Percentiles rank a stretch among this genome's conserved stretches.
phyloP scores from a whole-genome alignment of 2,888 invertebrate genomes.

The Drosophila planitibia region DNA sequence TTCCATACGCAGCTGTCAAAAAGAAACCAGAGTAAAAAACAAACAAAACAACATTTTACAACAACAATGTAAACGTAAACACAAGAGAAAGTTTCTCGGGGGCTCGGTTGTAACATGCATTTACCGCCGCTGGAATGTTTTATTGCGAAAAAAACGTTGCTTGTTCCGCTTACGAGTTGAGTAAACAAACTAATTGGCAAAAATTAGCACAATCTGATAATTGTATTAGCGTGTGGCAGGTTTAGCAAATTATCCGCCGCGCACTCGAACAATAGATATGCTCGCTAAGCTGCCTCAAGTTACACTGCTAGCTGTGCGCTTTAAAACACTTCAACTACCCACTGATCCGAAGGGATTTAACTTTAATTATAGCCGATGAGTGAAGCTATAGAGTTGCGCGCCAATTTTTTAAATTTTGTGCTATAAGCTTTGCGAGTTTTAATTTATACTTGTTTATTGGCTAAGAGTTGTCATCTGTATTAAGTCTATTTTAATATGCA shows the following conservation, averaged over 20 bases:
- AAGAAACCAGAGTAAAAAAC: constrained; percentile 6
- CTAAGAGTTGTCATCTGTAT: constrained; percentile 28
- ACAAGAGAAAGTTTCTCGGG: constrained; percentile 49
- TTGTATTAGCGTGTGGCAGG: not conserved
- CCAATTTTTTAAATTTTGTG: constrained; percentile 36
- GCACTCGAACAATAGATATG: constrained; percentile 19
- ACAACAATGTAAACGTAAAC: constrained; percentile 43
- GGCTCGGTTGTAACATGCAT: constrained; percentile 6
- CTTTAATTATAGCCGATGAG: not conserved
- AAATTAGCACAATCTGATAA: constrained; percentile 24
- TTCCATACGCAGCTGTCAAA: constrained; percentile 24
- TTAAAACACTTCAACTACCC: not conserved
- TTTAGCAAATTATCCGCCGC: constrained; percentile 4
- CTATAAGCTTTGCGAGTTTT: constrained; percentile 3
- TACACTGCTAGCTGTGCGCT: not conserved
- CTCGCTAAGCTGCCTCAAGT: constrained; percentile 6
- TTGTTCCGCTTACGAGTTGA: not conserved
- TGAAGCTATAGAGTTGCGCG: constrained; percentile 18
- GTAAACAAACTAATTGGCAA: constrained; percentile 3
- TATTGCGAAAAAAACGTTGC: not conserved
- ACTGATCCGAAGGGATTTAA: not conserved
- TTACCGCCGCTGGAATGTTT: constrained; percentile 25
- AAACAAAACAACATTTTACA: constrained; percentile 27
- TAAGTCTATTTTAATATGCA: not conserved
- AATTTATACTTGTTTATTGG: constrained; percentile 5